These are phyloP conservation scores for Manduca sexta DNA, from an alignment of 1,140 invertebrate species.

Conservation along the genomic window DNA sequence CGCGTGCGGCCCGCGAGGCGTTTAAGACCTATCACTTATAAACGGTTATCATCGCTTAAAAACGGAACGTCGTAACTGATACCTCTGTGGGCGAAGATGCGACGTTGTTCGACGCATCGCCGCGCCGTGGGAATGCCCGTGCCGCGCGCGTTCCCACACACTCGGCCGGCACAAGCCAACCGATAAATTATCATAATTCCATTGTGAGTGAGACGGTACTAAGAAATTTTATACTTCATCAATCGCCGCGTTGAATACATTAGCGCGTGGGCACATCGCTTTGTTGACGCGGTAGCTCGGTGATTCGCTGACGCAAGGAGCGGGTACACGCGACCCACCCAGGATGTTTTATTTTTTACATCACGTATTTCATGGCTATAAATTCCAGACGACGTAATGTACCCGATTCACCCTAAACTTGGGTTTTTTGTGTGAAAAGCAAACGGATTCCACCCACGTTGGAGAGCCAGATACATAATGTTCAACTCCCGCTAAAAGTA, in stretches of 20 bases:
- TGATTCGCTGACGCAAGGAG: constrained; percentile 7
- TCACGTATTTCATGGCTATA: constrained; percentile 35
- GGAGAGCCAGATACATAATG: constrained; percentile 6
- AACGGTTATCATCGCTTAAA: constrained; percentile 1
- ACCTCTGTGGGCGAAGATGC: constrained; percentile 17
- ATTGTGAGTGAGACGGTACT: constrained; percentile 72
- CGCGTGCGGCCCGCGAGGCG: constrained; percentile 16
- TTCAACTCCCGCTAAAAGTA: not conserved
- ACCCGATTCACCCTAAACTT: constrained; percentile 5
- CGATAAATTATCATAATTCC: constrained; percentile 74
- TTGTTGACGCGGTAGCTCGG: constrained; percentile 40
- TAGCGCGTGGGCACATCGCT: constrained; percentile 59
- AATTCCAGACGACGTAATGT: constrained; percentile 23
- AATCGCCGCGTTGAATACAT: constrained; percentile 69
- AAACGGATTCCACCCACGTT: constrained; percentile 15
- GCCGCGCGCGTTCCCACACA: constrained; percentile 68
- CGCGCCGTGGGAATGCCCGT: constrained; percentile 67
- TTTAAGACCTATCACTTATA: constrained; percentile 38
- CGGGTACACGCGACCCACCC: constrained; percentile 21
- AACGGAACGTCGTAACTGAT: constrained; percentile 44
- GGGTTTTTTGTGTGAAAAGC: constrained; percentile 19
- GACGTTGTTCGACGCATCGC: constrained; percentile 44
- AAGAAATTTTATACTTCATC: constrained; percentile 73
- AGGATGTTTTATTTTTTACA: constrained; percentile 32
- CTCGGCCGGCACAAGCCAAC: constrained; percentile 71